Conservation (phyloP, 2,797 vertebrate genomes). For the Lithobates sylvaticus region DNA sequence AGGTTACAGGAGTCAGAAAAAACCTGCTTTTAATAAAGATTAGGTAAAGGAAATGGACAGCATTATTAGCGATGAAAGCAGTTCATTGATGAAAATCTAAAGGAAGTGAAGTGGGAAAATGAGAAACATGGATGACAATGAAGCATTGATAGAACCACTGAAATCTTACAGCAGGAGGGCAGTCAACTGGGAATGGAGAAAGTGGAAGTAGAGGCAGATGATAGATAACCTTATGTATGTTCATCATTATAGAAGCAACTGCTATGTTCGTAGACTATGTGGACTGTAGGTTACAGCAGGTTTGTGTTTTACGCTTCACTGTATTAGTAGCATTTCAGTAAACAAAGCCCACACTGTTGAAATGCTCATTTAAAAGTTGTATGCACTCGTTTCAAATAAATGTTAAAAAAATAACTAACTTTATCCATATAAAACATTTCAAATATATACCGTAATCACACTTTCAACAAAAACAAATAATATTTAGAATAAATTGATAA, state of each 20-base stretch:
- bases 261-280: neutral
- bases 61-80: conserved; percentile 4
- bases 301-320: neutral
- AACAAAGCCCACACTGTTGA: too few species aligned
- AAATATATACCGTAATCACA: too few species aligned
- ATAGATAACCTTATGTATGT: neutral
- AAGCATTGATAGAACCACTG: conserved; percentile 1
- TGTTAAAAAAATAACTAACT: too few species aligned
- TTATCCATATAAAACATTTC: too few species aligned
- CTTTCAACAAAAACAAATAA: too few species aligned
- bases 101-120: conserved; percentile 24
- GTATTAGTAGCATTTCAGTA: neutral
- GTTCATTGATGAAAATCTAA: conserved; percentile 24
- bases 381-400: too few species aligned
- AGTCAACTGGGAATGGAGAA: neutral
- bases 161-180: neutral
- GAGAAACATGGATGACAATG: conserved; percentile 25
- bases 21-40: conserved; percentile 17
- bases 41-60: conserved; percentile 22
- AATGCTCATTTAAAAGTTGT: too few species aligned
- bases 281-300: neutral
- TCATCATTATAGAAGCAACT: conserved; percentile 16
- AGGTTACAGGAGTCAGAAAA: conserved; percentile 4
- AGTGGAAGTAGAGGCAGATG: conserved; percentile 4
- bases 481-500: too few species aligned